Evolutionary conservation across 2,113 vertebrate genomes (phyloP), one percentile per base, ranked within the genome.

Genomic region (Leucoraja erinaceus): DNA sequence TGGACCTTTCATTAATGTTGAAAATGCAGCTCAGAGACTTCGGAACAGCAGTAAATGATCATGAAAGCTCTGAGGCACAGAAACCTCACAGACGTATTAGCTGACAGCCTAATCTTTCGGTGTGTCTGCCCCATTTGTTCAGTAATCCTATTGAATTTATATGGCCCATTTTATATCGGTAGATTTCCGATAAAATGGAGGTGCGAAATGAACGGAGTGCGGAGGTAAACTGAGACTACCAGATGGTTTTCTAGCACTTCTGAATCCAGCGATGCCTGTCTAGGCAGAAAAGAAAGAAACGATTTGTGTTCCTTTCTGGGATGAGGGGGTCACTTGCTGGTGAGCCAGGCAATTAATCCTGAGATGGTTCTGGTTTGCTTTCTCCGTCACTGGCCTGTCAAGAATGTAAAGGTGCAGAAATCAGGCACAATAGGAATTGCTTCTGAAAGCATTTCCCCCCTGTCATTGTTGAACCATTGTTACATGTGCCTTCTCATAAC

Each of bases 341-440:
- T 90, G n/a, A 90, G 31, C 63, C 31, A 70, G 63, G 22, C 63
- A 70, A 90, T 90, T 70, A 90, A 90, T 90, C 63, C 63, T 90
- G 88, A 90, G 88, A 31, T 90, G 31, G 31, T 91, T 91, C 63
- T 91, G 88, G 88, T 9, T 91, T 91, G 22, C 66, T 47, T 91
- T 91, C 63, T 91, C 86, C 10, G 20, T 38, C 33, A 47, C 66
- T 91, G 66, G 38, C 88, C 88, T 47, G 88, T 91, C 88, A 91
- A 47, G 33, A 11, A 66, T 10, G 8, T 33, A 91, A 70, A 72
- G 88, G 88, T 91, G 70, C 88, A 91, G 66, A 72, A 72, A 33
- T 91, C 16, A 47, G 4, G 63, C 31, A 72, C 66, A 54, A 91
- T 54, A 91, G 88, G 66, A 91, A 91, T 91, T 68, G 66, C 70